Evolutionary conservation across 1,140 invertebrate species (phyloP), one percentile per base, ranked within the genome.

Genomic region (Telenomus remus): DNA sequence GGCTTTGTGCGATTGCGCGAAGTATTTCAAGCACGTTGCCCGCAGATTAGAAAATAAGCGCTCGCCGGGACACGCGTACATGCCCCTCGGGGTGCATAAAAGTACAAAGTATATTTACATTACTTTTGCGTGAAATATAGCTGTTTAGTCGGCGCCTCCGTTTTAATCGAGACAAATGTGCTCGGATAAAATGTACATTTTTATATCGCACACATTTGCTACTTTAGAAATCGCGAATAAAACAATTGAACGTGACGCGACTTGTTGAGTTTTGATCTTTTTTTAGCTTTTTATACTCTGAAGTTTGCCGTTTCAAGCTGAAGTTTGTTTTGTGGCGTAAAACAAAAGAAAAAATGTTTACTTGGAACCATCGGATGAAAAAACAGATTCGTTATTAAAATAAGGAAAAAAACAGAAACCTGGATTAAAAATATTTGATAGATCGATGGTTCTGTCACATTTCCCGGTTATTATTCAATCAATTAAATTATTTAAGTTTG

Each of bases 31-130:
- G 37, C 60, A 48, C 66, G 43, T 61, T 65, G 15, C 19, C 61
- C 43, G 27, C 56, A 70, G 77, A 76, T 81, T 79, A 77, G 64
- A 56, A 78, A 78, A 74, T 74, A 78, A 76, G 60, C 44, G 55
- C 54, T 13, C 37, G 11, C 13, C 6, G 8, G 15, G 42, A 43
- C 34, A 43, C n/a, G 53, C 42, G 42, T 10, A 57, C 39, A 57
- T 39, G 48, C 9, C 46, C 15, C 53, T 8, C 37, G 39, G 50
- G 9, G 7, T 27, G 35, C 53, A 56, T 63, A 63, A 63, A 71
- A 55, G 55, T 60, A 51, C 47, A 34, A 9, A 35, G 15, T 37
- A 47, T 47, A 60, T 50, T 19, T 69, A 13, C 53, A 60, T 71
- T 63, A 71, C 63, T 71, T 56, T 57, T 46, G 50, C 14, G 13